Percentiles rank a stretch among this genome's conserved stretches.
Conservation (phyloP, 1,140 invertebrate species). For the Procambarus clarkii region DNA sequence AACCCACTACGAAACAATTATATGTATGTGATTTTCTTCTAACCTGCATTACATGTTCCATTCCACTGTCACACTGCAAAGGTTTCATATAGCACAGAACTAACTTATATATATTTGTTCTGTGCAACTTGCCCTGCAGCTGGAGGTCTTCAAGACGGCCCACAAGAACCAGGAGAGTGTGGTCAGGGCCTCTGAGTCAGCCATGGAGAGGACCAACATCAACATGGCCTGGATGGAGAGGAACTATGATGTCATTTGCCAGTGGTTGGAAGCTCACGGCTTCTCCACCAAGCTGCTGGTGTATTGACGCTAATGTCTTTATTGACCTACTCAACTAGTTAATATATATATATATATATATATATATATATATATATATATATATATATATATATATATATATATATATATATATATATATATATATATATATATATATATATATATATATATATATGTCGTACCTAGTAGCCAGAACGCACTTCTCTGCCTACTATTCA, state of each 20-base stretch:
- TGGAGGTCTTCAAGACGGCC: neutral
- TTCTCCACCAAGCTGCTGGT: neutral
- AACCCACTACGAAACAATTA: too few relatives aligned
- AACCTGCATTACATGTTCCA: too few relatives aligned
- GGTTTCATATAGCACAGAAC: neutral
- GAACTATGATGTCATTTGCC: conserved; percentile 82
- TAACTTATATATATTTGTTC: neutral
- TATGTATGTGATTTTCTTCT: neutral
- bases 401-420: too few relatives aligned
- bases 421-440: too few relatives aligned
- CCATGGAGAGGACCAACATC: conserved; percentile 84
- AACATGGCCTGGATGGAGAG: conserved; percentile 88
- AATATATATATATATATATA: neutral
- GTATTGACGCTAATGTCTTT: too few relatives aligned
- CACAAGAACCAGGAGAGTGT: conserved; percentile 69
- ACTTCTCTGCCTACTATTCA: too few relatives aligned
- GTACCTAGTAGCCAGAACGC: too few relatives aligned
- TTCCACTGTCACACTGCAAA: too few relatives aligned
- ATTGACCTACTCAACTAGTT: too few relatives aligned
- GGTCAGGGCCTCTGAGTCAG: conserved; percentile 83
- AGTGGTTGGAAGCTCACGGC: conserved; percentile 10
- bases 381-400: too few relatives aligned
- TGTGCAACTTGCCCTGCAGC: neutral
- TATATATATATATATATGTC: too few relatives aligned
- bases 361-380: neutral